These are phyloP conservation scores for Arctocebus calabarensis DNA, from an alignment of 2,797 vertebrate genomes.

Conservation along the genomic window DNA sequence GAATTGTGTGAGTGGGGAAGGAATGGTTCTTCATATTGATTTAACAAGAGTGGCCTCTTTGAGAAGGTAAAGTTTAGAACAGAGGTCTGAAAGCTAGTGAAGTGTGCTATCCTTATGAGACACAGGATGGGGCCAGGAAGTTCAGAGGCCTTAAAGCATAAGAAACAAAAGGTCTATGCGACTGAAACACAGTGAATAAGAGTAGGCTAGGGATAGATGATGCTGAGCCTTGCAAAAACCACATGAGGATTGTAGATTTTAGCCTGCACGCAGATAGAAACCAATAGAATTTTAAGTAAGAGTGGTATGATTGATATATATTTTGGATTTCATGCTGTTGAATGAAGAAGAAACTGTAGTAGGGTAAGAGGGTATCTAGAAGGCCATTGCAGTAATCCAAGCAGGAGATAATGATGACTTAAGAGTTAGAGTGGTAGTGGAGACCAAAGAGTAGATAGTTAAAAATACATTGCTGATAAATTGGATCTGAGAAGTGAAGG, in stretches of 20 bases:
- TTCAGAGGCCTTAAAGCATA: slow-evolving; percentile 7
- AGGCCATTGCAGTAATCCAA: neutral
- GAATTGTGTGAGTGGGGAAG: neutral
- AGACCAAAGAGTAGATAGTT: neutral
- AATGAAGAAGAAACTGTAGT: neutral
- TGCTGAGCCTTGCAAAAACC: neutral
- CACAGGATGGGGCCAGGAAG: neutral
- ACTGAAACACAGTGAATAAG: neutral
- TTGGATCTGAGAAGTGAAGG: neutral
- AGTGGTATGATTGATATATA: neutral
- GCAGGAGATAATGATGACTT: neutral
- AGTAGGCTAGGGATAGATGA: neutral
- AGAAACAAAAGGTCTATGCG: neutral
- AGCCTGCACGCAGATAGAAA: slow-evolving; percentile 26
- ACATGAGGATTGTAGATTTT: neutral
- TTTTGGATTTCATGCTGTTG: slow-evolving; percentile 29
- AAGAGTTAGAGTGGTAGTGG: neutral
- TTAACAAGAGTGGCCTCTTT: neutral
- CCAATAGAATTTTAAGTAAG: slow-evolving; percentile 38
- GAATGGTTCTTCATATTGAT: neutral
- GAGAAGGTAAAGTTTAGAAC: neutral
- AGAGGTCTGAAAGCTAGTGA: slow-evolving; percentile 26
- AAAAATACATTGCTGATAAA: neutral
- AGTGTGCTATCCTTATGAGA: neutral
- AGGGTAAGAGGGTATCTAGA: neutral